Conservation (phyloP, 2,888 invertebrate genomes). For the Epistrophella euchroma region DNA sequence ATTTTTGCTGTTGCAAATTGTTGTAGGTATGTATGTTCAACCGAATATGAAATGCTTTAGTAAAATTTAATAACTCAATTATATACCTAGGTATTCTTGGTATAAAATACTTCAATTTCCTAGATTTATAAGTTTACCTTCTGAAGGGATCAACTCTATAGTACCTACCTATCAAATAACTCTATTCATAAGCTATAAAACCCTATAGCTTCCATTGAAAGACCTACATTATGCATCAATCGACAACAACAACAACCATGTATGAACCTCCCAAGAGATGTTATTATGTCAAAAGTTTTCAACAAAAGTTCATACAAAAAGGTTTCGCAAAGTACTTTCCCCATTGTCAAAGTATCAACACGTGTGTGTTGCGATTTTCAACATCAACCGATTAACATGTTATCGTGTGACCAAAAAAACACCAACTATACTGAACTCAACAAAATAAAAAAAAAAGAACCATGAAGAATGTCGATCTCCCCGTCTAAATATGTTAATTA, state of each 20-base stretch:
- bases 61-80: too few relatives aligned
- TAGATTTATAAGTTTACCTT: too few relatives aligned
- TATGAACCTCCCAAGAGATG: neutral
- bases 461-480: slow-evolving; percentile 21
- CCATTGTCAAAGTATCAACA: neutral
- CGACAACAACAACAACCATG: neutral
- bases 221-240: too few relatives aligned
- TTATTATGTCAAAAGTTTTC: neutral
- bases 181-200: too few relatives aligned
- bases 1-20: too few relatives aligned
- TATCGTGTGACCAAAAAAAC: slow-evolving; percentile 44
- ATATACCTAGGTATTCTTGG: too few relatives aligned
- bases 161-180: too few relatives aligned
- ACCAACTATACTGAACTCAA: neutral
- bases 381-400: slow-evolving; percentile 57
- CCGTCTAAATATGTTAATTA: slow-evolving; percentile 73
- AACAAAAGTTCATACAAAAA: slow-evolving; percentile 1
- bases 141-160: too few relatives aligned
- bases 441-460: neutral
- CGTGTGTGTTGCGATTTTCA: slow-evolving; percentile 38
- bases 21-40: too few relatives aligned
- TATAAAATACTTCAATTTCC: too few relatives aligned
- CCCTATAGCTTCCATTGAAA: too few relatives aligned
- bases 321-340: neutral
- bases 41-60: too few relatives aligned